Evolutionary conservation across 2,113 vertebrate species (phyloP).

Genomic region (Promerops cafer): DNA sequence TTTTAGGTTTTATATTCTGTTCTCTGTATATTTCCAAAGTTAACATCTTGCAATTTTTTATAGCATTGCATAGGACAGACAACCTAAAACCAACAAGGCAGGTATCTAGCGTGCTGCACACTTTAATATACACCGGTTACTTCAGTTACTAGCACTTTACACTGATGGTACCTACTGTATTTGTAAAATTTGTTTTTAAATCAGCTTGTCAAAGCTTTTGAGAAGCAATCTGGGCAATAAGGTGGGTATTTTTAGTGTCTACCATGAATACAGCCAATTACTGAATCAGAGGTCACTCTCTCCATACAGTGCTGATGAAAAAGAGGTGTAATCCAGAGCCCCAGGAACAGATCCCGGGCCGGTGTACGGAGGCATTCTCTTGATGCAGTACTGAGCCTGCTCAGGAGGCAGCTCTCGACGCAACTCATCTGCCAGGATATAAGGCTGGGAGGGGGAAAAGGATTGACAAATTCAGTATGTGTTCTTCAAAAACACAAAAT

Average conservation of each 20-base stretch:
- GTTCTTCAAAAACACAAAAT: background rate
- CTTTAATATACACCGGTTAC: background rate
- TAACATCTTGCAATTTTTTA: background rate
- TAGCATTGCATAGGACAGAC: constrained; percentile 15
- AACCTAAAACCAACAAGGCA: constrained; percentile 52
- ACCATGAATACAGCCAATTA: background rate
- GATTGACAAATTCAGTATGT: background rate
- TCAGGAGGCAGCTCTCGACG: constrained; percentile 82
- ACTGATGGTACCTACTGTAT: constrained; percentile 15
- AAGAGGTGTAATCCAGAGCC: constrained; percentile 83
- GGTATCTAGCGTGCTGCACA: constrained; percentile 29
- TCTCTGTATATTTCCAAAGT: constrained; percentile 18
- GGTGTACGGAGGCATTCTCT: constrained; percentile 79
- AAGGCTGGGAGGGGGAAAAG: constrained; percentile 67
- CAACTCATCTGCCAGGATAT: constrained; percentile 82
- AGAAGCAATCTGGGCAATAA: constrained; percentile 59
- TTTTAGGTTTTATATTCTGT: background rate
- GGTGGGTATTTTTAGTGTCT: constrained; percentile 44
- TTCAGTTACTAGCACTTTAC: constrained; percentile 20
- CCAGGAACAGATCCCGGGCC: constrained; percentile 76
- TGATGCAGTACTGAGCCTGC: constrained; percentile 87
- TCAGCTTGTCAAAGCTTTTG: constrained; percentile 58
- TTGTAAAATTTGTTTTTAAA: constrained; percentile 44
- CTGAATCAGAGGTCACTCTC: constrained; percentile 84
- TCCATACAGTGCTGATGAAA: constrained; percentile 84